Base-by-base conservation (phyloP, 2,888 invertebrate species). In the Heliconius aoede region DNA sequence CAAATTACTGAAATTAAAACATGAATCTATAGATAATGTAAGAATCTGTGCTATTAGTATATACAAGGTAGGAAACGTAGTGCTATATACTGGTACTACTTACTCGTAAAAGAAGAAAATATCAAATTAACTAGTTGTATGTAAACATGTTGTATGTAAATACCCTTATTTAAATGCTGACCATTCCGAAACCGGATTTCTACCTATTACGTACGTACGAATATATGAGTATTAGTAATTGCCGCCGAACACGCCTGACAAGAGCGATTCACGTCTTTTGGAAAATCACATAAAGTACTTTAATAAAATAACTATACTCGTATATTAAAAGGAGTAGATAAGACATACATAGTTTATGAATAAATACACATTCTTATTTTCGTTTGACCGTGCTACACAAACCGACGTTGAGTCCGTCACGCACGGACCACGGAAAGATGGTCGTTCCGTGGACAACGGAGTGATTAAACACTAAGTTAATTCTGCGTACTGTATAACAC, bases 101-200 rank as follows among this genome's bases (percentile, higher is more conserved):
- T 36, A 11, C 36, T 11, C 11, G 11, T 36, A 36, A 36, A 36
- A 36, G 11, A 36, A 36, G 32, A 32, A 36, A 36, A 36, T 36
- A 36, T 11, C n/a, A n/a, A n/a, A n/a, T n/a, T n/a, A n/a, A n/a
- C n/a, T n/a, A n/a, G n/a, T n/a, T n/a, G n/a, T n/a, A n/a, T n/a
- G n/a, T n/a, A 60, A 60, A 40, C 13, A 40, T 24, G 21, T 36
- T 71, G 60, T 72, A 21, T 72, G 61, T 72, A 24, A 61, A 40
- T 36, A 18, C 21, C 72, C 72, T 72, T 60, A 72, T 26, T 26
- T 36, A 61, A 40, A 72, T 40, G 26, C 40, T 72, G 28, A 61
- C 61, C 61, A 36, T 72, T 46, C 60, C 40, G 21, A 26, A 72
- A 72, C 60, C 72, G 72, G 61, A 72, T 72, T 72, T 61, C 58